A percentile compares a stretch with the other conserved stretches of the same genome.
Evolutionary conservation across 37 sponge, comb jelly and placozoan species (phyloP).

Genomic region (Lycopodina hypogea): DNA sequence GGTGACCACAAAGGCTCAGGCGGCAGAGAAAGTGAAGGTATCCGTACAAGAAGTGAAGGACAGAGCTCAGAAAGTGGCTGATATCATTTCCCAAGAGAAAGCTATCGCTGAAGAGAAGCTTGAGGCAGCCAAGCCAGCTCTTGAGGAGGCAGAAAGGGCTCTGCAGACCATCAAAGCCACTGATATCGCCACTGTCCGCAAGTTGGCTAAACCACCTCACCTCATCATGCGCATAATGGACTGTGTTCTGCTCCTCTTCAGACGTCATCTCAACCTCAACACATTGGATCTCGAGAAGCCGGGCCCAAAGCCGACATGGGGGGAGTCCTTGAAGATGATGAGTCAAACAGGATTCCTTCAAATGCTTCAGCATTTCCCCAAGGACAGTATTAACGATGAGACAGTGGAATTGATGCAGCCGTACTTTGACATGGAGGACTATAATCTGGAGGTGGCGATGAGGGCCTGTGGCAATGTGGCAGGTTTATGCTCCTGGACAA

Average conservation of each 20-base stretch:
- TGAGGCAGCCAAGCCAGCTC: constrained; percentile 89
- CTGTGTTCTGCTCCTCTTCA: constrained; percentile 93
- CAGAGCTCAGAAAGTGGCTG: constrained; percentile 95
- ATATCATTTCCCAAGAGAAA: constrained; percentile 91
- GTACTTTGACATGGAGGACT: constrained; percentile 95
- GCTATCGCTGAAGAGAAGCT: constrained; percentile 89
- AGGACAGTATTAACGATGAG: constrained; percentile 98
- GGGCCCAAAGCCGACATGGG: constrained; percentile 86
- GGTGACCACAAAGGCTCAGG: constrained; percentile 94
- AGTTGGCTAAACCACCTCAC: constrained; percentile 97
- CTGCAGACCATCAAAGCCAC: constrained; percentile 96
- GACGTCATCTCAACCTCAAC: constrained; percentile 46
- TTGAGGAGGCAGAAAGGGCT: constrained; percentile 95
- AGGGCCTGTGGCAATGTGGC: constrained; percentile 99
- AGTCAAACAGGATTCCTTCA: constrained; percentile 83
- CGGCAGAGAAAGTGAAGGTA: constrained; percentile 98
- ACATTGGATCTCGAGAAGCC: constrained; percentile 85
- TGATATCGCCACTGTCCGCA: constrained; percentile 96
- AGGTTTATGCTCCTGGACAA: constrained; percentile 98
- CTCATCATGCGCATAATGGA: constrained; percentile 99
- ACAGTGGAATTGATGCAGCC: constrained; percentile 95
- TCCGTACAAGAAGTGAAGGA: constrained; percentile 98
- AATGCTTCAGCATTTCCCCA: constrained; percentile 86
- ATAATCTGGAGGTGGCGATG: constrained; percentile 86
- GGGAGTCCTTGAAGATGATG: constrained; percentile 97